Percentiles rank a stretch among this genome's conserved stretches.
These are phyloP conservation scores for Cataglyphis livida DNA, from an alignment of 2,888 invertebrate genomes.

Conservation along the genomic window DNA sequence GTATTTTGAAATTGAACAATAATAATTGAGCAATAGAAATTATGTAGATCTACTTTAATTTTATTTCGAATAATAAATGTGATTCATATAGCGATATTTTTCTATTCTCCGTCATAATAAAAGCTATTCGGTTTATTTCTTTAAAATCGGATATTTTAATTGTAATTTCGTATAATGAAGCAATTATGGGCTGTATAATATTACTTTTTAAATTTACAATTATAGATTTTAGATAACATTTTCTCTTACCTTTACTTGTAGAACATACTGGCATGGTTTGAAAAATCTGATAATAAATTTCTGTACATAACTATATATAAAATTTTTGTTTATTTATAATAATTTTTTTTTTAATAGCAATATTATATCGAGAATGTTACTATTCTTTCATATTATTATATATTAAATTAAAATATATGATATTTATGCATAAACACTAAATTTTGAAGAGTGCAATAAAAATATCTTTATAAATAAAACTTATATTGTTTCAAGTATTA, in stretches of 20 bases:
- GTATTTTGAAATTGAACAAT: background rate
- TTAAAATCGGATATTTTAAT: background rate
- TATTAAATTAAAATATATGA: background rate
- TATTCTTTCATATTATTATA: background rate
- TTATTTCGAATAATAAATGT: background rate
- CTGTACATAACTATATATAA: background rate
- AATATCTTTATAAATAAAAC: background rate
- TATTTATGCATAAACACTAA: background rate
- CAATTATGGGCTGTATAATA: background rate
- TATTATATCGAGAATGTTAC: background rate
- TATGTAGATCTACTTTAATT: background rate
- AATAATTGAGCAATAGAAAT: background rate
- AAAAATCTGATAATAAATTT: background rate
- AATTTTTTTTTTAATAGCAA: background rate
- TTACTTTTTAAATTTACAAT: background rate
- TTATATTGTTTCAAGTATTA: background rate
- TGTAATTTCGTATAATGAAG: background rate
- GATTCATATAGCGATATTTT: background rate
- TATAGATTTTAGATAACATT: background rate
- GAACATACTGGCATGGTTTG: background rate
- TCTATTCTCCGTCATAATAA: background rate
- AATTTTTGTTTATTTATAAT: slow-evolving; percentile 3
- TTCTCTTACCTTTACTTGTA: background rate
- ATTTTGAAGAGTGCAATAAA: background rate
- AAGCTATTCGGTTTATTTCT: background rate